Evolutionary conservation across 2,888 invertebrate species (phyloP).

Genomic region (Caenorhabditis drosophilae): DNA sequence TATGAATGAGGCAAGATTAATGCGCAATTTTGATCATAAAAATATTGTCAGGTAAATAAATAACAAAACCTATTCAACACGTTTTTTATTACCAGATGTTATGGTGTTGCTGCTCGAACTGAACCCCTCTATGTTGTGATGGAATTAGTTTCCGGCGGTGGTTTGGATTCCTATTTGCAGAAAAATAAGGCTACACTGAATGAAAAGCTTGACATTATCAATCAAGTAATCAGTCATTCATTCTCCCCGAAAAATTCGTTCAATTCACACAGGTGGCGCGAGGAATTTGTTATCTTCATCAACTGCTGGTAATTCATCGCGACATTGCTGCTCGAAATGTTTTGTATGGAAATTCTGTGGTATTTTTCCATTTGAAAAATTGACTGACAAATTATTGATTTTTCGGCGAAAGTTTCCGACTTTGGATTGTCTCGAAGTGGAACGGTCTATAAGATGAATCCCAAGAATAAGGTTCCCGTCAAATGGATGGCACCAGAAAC

Average conservation of each 20-base stretch:
- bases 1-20: slow-evolving; percentile 52
- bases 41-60: slow-evolving; percentile 48
- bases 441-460: slow-evolving; percentile 43
- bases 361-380: too few relatives aligned
- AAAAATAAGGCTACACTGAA: slow-evolving; percentile 37
- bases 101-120: slow-evolving; percentile 52
- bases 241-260: not conserved
- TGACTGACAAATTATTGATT: too few relatives aligned
- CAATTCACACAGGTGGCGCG: slow-evolving; percentile 31
- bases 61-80: too few relatives aligned
- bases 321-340: slow-evolving; percentile 52
- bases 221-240: not conserved
- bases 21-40: slow-evolving; percentile 50
- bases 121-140: slow-evolving; percentile 55
- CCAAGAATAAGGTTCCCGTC: slow-evolving; percentile 47
- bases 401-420: slow-evolving; percentile 43
- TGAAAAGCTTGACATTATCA: slow-evolving; percentile 43
- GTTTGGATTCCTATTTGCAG: slow-evolving; percentile 46
- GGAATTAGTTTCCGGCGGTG: slow-evolving; percentile 51
- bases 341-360: too few relatives aligned
- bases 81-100: too few relatives aligned
- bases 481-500: slow-evolving; percentile 60
- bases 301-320: slow-evolving; percentile 40
- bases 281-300: slow-evolving; percentile 48
- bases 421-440: slow-evolving; percentile 50